Conservation (phyloP, 2,113 vertebrate genomes). For the Siniperca chuatsi region DNA sequence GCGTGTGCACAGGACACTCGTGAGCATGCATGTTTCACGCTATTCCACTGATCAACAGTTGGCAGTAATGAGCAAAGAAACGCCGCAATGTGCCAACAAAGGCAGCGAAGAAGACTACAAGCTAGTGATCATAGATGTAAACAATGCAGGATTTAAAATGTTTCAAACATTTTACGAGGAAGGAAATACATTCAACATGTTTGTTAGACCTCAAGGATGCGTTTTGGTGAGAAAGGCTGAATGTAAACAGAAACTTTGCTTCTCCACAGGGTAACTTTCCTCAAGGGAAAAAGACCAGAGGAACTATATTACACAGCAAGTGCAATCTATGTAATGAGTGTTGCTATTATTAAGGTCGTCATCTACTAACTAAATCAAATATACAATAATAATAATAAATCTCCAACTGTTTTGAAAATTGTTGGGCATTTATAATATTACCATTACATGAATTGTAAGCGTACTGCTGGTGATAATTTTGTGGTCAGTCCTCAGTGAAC, state of each 20-base stretch:
- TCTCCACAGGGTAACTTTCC: neutral
- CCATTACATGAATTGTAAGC: too few species aligned
- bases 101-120: neutral
- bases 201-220: neutral
- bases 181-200: neutral
- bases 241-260: neutral
- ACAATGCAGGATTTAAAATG: neutral
- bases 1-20: neutral
- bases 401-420: too few species aligned
- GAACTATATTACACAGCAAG: too few species aligned
- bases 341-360: neutral
- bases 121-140: neutral
- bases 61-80: neutral
- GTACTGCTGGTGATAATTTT: too few species aligned
- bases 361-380: neutral
- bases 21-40: too few species aligned
- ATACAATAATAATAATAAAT: too few species aligned
- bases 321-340: too few species aligned
- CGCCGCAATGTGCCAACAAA: too few species aligned
- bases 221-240: neutral
- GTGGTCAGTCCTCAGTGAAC: neutral
- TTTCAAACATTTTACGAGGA: neutral
- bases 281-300: too few species aligned
- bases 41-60: too few species aligned
- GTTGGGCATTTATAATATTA: too few species aligned